phyloP scores from a whole-genome alignment of 2,888 invertebrate species.

The Nephrotoma flavescens region DNA sequence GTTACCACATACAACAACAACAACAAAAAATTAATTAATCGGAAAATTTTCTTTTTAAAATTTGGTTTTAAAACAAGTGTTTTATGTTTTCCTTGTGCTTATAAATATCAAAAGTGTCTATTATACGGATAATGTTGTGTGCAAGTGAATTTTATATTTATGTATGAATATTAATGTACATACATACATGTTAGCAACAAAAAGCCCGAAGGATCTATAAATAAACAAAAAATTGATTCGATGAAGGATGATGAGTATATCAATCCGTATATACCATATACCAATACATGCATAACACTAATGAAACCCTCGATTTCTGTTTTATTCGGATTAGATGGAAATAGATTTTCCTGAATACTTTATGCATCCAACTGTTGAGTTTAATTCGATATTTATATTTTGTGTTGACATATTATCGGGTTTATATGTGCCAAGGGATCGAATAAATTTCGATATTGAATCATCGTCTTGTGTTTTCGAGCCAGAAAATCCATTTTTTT shows the following conservation, averaged over 20 bases:
- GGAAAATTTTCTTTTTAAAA: not conserved
- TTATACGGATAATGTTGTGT: not conserved
- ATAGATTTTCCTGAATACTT: not conserved
- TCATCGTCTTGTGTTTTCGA: not conserved
- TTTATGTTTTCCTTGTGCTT: not conserved
- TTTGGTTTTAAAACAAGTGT: not conserved
- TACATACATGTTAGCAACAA: not conserved
- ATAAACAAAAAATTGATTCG: not conserved
- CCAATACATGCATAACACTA: not conserved
- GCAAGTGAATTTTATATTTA: not conserved
- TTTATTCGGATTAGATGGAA: not conserved
- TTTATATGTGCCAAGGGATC: not conserved
- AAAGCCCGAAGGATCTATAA: not conserved
- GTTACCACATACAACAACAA: not conserved
- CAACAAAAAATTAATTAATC: not conserved
- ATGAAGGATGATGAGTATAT: not conserved
- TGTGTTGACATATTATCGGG: not conserved
- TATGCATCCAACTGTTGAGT: not conserved
- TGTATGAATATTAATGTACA: not conserved
- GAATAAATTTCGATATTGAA: not conserved
- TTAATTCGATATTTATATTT: not conserved
- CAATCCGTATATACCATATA: not conserved
- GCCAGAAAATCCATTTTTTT: not conserved
- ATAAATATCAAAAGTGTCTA: not conserved
- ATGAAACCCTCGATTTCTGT: not conserved